Percentiles rank a stretch among this genome's conserved stretches.
Evolutionary conservation across 2,113 vertebrate genomes (phyloP).

Genomic region (Colistium nudipinnis): DNA sequence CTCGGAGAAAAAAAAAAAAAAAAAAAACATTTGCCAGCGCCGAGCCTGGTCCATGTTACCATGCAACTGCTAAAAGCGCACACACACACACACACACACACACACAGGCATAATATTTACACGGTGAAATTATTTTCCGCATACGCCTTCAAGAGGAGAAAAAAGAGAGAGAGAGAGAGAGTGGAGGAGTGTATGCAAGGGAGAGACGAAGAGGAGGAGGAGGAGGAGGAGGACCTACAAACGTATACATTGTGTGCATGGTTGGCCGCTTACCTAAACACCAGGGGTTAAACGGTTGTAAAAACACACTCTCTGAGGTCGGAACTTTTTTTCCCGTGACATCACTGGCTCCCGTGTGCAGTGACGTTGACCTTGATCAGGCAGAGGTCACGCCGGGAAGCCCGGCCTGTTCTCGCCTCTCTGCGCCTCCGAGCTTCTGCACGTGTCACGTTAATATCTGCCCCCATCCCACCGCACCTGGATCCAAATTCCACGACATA

Average conservation of each 20-base stretch:
- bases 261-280: slow-evolving; percentile 15
- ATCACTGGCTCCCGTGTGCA: slow-evolving; percentile 47
- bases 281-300: slow-evolving; percentile 68
- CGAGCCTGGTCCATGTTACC: slow-evolving; percentile 75
- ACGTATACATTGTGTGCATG: slow-evolving; percentile 33
- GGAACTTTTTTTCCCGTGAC: slow-evolving; percentile 69
- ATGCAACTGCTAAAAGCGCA: slow-evolving; percentile 79
- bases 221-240: slow-evolving; percentile 11
- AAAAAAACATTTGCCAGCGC: too few species aligned
- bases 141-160: slow-evolving; percentile 63
- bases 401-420: slow-evolving; percentile 24
- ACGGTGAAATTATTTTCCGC: slow-evolving; percentile 80
- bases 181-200: slow-evolving; percentile 32
- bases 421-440: slow-evolving; percentile 29
- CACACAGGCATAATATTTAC: slow-evolving; percentile 83
- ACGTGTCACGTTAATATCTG: slow-evolving; percentile 51
- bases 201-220: slow-evolving; percentile 15
- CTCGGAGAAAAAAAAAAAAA: slow-evolving; percentile 44
- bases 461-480: slow-evolving; percentile 51
- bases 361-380: slow-evolving; percentile 40
- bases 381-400: slow-evolving; percentile 34
- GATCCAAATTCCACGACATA: slow-evolving; percentile 43
- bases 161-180: slow-evolving; percentile 23
- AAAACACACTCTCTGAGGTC: slow-evolving; percentile 67
- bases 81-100: slow-evolving; percentile 79